Percentiles rank a stretch among this genome's conserved stretches.
Conservation (phyloP, 2,888 invertebrate species). For the Biston stratarius region DNA sequence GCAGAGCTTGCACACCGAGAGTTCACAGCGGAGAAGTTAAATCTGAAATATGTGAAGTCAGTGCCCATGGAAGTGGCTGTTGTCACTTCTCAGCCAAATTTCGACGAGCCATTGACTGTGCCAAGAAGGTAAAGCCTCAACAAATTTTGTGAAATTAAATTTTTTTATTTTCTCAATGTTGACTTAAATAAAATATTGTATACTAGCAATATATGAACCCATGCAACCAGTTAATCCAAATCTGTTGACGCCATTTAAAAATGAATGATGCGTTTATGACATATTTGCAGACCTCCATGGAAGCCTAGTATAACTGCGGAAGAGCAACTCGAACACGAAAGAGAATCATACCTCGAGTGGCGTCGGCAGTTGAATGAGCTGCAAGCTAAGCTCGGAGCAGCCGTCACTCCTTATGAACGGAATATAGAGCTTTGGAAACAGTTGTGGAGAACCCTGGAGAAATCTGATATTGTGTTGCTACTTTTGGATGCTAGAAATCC, state of each 20-base stretch:
- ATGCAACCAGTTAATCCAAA: too few relatives aligned
- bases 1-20: conserved; percentile 98
- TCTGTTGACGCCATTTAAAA: too few relatives aligned
- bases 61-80: conserved; percentile 71
- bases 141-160: too few relatives aligned
- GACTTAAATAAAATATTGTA: too few relatives aligned
- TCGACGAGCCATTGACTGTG: conserved; percentile 84
- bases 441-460: conserved; percentile 99
- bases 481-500: conserved; percentile 99
- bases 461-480: conserved; percentile 96
- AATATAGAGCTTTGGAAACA: conserved; percentile 99
- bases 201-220: too few relatives aligned
- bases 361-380: conserved; percentile 92
- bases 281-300: conserved; percentile 91
- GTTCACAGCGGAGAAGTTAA: conserved; percentile 96
- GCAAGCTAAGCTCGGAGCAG: conserved; percentile 91
- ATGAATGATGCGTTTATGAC: background rate
- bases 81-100: conserved; percentile 76
- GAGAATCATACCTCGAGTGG: conserved; percentile 96
- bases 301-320: conserved; percentile 90
- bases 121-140: conserved; percentile 89
- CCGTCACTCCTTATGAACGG: conserved; percentile 98
- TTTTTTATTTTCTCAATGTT: too few relatives aligned
- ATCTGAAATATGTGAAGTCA: conserved; percentile 87
- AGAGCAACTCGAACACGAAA: conserved; percentile 93